Evolutionary conservation across 2,113 vertebrate species (phyloP), one percentile per base, ranked within the genome.

Genomic region (Silurus meridionalis): DNA sequence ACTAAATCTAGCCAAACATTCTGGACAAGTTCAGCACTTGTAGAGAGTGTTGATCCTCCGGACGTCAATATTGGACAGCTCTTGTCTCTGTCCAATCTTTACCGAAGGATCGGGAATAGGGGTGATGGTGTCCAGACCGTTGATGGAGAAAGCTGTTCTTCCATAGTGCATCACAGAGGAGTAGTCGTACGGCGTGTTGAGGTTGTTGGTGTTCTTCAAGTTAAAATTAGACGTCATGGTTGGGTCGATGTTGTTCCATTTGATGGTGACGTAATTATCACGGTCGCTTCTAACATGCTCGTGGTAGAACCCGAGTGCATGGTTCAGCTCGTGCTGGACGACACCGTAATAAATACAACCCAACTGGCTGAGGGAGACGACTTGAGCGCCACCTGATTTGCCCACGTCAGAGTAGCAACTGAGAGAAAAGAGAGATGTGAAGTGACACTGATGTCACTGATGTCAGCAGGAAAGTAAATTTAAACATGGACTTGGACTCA

Each of bases 301-400:
- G 1, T 93, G 92, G 58, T 92, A 83, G 63, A 93, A 92, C 37
- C 91, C 93, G n/a, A 93, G 85, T 0, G 90, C 85, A 23, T 93
- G 92, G 11, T 91, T 85, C 48, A 93, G 66, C 66, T 93, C 92
- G 48, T 93, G 93, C 13, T 86, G 77, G 17, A 90, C 25, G 15
- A 92, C 67, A 14, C 89, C 88, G 8, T 72, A 37, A 71, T 84
- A 85, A 28, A 93, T 2, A 83, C 92, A 92, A 4, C 77, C 88
- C 0, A 37, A 37, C 37, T 37, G 37, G 37, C 37, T 37, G 37
- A 37, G 37, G 37, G 37, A 37, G 37, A 37, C 37, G 37, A 37
- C 37, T 37, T 37, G 37, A 37, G 37, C 37, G 37, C 37, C 37
- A 37, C 37, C 37, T 37, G 37, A 37, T 37, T 37, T 37, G 37